Conservation (phyloP, 2,797 vertebrate species). For the Falco berigora region DNA sequence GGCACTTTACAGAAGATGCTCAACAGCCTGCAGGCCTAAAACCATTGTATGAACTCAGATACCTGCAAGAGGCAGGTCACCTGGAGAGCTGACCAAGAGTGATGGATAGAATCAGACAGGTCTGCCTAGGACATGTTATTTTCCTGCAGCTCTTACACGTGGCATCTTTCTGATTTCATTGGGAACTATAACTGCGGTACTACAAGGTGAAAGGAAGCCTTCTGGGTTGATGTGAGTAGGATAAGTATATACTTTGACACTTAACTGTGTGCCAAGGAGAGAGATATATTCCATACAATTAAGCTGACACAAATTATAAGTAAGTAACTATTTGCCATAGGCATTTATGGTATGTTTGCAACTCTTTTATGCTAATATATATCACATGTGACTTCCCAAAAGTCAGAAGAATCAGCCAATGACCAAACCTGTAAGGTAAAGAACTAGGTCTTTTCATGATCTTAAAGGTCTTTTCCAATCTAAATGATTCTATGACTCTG, state of each 20-base stretch:
- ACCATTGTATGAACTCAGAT: accelerated
- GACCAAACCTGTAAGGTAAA: neutral
- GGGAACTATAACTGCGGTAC: neutral
- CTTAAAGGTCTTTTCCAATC: too few species aligned
- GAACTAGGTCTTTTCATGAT: neutral
- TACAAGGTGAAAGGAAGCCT: neutral
- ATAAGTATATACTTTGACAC: neutral
- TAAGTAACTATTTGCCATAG: neutral
- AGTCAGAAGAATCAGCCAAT: neutral
- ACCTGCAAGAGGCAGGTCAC: neutral
- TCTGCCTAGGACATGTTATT: neutral
- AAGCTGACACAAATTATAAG: neutral
- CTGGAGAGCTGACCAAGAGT: neutral
- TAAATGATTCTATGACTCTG: too few species aligned
- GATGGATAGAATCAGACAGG: neutral
- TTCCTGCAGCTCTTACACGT: neutral
- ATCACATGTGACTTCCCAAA: neutral
- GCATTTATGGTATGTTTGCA: neutral
- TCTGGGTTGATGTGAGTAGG: neutral
- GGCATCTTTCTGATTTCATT: neutral
- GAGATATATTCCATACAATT: neutral
- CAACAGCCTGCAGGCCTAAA: neutral
- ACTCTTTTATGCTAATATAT: neutral
- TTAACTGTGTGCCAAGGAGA: neutral
- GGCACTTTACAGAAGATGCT: neutral